Base-by-base conservation (phyloP, 1,140 invertebrate species). In the Macrocentrus cingulum region DNA sequence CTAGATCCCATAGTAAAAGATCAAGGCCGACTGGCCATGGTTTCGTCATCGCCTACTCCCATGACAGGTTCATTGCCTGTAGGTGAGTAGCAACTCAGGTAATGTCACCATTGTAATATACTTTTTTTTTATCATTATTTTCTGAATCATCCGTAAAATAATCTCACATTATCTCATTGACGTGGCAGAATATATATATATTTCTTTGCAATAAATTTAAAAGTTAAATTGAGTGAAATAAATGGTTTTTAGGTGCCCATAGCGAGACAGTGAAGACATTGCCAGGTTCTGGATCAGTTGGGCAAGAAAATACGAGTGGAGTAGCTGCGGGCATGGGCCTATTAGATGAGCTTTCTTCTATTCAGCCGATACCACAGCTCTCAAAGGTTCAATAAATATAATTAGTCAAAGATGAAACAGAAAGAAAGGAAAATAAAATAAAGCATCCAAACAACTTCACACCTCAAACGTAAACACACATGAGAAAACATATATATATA, bases 1-100 rank as follows among this genome's bases (percentile, higher is more conserved):
- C 49, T 11, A 94, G 91, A 90, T 84, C 91, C 91, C 61, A 90
- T 95, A 80, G 90, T 91, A 66, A 94, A 94, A 83, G 91, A 94
- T 74, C 90, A 93, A 79, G 89, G 86, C 66, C 84, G 87, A 75
- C 81, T 88, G 81, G 83, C 84, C 61, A 80, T 83, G 75, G 79
- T 83, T 59, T 84, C 84, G 62, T 83, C 83, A 66, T 89, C 87
- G 72, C 88, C 88, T 79, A 88, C 87, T 79, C 87, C 87, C 69
- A 80, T 87, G 72, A 80, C 84, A 76, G 83, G 83, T 78, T 81
- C 83, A 75, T 80, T 85, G 80, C 84, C 84, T 82, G 84, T 85
- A 80, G 85, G 84, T 82, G 83, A 85, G 82, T 85, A 85, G 79
- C 79, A 73, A 71, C 71, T 75, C 80, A 84, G 80, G 80, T 82